phyloP scores from a whole-genome alignment of 2,797 vertebrate genomes.

The Streptopelia turtur region DNA sequence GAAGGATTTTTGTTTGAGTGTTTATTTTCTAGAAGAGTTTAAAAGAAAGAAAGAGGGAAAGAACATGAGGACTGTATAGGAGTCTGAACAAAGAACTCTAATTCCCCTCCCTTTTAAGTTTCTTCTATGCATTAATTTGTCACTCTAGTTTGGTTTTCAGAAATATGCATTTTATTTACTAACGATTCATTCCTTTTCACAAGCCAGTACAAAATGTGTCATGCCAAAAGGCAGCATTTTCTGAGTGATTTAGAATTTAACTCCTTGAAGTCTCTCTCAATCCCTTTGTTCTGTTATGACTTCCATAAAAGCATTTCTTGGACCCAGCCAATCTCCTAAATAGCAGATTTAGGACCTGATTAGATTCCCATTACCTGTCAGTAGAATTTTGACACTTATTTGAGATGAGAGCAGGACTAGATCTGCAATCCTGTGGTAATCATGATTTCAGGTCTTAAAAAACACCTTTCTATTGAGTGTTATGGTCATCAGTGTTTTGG shows the following conservation, averaged over 20 bases:
- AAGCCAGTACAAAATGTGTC: neutral
- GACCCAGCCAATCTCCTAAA: neutral
- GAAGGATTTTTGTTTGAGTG: conserved; percentile 26
- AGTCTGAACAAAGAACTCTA: neutral
- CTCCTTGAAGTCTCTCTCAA: neutral
- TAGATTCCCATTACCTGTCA: neutral
- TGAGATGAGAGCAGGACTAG: neutral
- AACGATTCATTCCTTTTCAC: neutral
- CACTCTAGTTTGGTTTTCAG: neutral
- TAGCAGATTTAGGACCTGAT: neutral
- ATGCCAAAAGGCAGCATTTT: neutral
- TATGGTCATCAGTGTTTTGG: neutral
- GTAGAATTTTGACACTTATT: neutral
- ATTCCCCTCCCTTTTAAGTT: neutral
- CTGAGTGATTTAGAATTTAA: neutral
- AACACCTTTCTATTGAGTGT: neutral
- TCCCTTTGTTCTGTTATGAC: neutral
- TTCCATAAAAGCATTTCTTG: neutral
- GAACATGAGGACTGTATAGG: neutral
- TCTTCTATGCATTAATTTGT: conserved; percentile 16
- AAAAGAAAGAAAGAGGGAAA: neutral
- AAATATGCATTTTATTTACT: neutral
- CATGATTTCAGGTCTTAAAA: neutral
- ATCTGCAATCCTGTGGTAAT: neutral
- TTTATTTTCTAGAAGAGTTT: neutral